Base-by-base conservation (phyloP, 2,888 invertebrate species). In the Ophion ellenae region DNA sequence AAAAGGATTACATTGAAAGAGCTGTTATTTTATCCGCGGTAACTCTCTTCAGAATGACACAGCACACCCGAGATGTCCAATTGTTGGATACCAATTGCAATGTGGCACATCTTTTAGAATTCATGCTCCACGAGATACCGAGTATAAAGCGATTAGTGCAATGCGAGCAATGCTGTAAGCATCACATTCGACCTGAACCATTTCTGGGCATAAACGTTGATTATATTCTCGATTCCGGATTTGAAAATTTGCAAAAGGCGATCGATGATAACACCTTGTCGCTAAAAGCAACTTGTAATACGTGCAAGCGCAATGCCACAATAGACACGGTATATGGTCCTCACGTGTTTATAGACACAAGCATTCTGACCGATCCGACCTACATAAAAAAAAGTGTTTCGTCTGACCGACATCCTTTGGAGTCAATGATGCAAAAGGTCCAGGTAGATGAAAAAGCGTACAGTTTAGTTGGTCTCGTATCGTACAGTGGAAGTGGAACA, bases 201-300 rank as follows among this genome's bases (percentile, higher is more conserved):
- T 73, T 73, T 59, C 20, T 73, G n/a, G 59, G 59, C 36, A 59
- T 59, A 57, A 73, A 73, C 9, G 73, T 73, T 14, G 73, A 73
- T 40, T 59, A 36, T 3, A 73, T 73, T 59, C 36, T 36, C n/a
- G 59, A 59, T 59, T 59, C 57, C 20, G 73, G 73, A 73, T 73
- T 73, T 20, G 59, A 59, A 20, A 57, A 73, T 11, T 36, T 59
- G 17, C 73, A 73, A 14, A 11, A 73, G 5, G 73, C 73, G n/a
- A 59, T 59, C 32, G 32, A 73, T 36, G 59, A 73, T n/a, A 73
- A 36, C 10, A 73, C 40, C 59, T 1, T 73, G 59, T 40, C 36
- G 20, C 40, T 59, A 5, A 59, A 1, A 32, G 59, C 73, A 11
- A 59, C 59, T n/a, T 73, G 73, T 59, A 59, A 11, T 20, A 57